These are phyloP conservation scores for Melanocharis versteri DNA, from an alignment of 2,113 vertebrate genomes.

Conservation along the genomic window DNA sequence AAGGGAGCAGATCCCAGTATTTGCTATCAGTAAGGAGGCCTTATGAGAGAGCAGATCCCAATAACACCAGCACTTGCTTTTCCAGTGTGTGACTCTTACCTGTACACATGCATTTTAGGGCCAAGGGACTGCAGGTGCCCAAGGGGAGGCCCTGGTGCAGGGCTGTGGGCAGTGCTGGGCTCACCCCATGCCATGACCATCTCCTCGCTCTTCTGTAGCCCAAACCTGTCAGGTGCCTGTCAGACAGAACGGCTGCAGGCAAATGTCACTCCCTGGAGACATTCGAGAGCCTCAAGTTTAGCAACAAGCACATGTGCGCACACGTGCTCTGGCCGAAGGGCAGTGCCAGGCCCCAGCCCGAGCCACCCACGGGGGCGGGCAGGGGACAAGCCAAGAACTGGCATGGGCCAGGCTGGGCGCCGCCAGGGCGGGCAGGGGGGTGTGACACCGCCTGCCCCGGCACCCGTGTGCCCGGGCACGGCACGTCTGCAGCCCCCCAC, in stretches of 20 bases:
- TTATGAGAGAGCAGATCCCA: background rate
- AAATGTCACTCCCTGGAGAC: background rate
- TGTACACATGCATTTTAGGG: background rate
- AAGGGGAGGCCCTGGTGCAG: background rate
- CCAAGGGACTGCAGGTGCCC: background rate
- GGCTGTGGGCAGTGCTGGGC: rapidly evolving
- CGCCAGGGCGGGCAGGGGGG: background rate
- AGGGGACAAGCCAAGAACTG: rapidly evolving
- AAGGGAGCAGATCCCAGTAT: background rate
- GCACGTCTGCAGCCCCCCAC: rapidly evolving
- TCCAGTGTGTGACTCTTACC: background rate
- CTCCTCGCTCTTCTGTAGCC: rapidly evolving
- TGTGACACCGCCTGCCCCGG: background rate
- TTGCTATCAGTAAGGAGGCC: background rate
- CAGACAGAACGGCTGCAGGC: background rate
- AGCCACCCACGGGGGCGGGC: no score
- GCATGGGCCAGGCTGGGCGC: background rate
- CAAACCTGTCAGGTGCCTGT: background rate
- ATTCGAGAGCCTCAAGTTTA: rapidly evolving
- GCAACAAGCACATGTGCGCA: background rate
- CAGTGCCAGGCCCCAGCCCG: background rate
- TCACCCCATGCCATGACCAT: rapidly evolving
- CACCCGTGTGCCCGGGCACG: background rate
- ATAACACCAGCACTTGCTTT: rapidly evolving
- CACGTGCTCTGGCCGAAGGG: background rate